These are phyloP conservation scores for Ptychobarbus kaznakovi DNA, from an alignment of 2,797 vertebrate genomes.

Conservation along the genomic window DNA sequence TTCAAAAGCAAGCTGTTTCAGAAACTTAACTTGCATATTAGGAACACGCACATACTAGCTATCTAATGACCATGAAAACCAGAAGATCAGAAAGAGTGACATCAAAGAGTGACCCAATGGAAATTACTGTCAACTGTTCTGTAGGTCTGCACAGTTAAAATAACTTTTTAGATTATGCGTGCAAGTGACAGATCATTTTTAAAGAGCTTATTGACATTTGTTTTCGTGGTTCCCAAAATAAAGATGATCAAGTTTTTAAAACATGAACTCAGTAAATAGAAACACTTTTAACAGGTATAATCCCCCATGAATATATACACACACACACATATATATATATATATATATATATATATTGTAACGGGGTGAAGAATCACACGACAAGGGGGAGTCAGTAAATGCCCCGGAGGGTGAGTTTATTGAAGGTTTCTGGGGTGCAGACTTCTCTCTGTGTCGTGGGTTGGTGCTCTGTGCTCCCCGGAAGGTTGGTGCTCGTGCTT, in stretches of 20 bases:
- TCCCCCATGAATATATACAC: neutral
- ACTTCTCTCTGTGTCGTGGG: no score
- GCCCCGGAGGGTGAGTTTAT: no score
- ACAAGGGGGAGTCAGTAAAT: no score
- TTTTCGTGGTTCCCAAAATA: neutral
- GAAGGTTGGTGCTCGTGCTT: no score
- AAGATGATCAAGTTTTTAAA: neutral
- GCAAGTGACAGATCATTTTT: neutral
- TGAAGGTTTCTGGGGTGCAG: no score
- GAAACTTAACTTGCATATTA: constrained; percentile 20
- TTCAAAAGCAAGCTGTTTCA: constrained; percentile 17
- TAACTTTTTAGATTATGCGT: neutral
- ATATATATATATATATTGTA: no score
- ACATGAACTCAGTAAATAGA: neutral
- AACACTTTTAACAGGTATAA: neutral
- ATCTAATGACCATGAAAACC: neutral
- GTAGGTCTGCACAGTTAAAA: neutral
- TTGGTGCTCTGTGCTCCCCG: no score
- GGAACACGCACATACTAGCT: neutral
- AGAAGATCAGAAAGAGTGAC: constrained; percentile 8
- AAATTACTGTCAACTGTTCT: neutral
- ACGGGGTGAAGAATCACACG: no score
- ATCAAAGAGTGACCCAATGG: neutral
- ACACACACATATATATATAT: no score
- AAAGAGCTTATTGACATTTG: constrained; percentile 2